phyloP scores from a whole-genome alignment of 2,888 invertebrate genomes.

The Oeneis ivallda region DNA sequence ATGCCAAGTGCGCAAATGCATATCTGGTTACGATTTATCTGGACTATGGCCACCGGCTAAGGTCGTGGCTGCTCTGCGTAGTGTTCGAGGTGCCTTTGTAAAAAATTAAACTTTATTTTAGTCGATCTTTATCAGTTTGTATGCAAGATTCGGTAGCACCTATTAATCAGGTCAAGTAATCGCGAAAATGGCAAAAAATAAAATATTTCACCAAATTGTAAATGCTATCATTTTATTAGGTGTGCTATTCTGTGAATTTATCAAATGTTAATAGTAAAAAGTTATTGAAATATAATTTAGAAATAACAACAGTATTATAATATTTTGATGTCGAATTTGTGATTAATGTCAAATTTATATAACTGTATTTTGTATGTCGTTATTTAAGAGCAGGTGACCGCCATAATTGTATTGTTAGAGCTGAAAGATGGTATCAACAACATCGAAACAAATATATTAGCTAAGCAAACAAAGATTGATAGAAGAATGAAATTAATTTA shows the following conservation, averaged over 20 bases:
- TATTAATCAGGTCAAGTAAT: constrained; percentile 12
- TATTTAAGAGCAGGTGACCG: neutral
- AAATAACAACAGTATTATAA: constrained; percentile 12
- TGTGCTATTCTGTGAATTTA: neutral
- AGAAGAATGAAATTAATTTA: too few species aligned
- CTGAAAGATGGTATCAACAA: neutral
- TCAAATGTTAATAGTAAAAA: constrained; percentile 3
- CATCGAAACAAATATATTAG: neutral
- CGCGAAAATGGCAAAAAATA: neutral
- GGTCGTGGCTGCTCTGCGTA: too few species aligned
- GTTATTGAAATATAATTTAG: neutral
- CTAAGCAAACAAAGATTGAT: too few species aligned
- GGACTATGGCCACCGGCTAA: too few species aligned
- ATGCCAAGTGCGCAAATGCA: too few species aligned
- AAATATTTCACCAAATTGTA: neutral
- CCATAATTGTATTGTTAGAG: neutral
- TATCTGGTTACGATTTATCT: too few species aligned
- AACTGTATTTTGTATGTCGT: neutral
- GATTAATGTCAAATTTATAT: constrained; percentile 1
- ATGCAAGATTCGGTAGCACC: constrained; percentile 21
- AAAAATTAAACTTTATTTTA: neutral
- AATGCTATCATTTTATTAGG: neutral
- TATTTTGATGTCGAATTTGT: neutral
- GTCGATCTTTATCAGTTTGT: neutral
- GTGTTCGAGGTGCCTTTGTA: neutral